Percentiles rank a stretch among this genome's conserved stretches.
Conservation (phyloP, 2,113 vertebrate genomes). For the Chionomys nivalis region DNA sequence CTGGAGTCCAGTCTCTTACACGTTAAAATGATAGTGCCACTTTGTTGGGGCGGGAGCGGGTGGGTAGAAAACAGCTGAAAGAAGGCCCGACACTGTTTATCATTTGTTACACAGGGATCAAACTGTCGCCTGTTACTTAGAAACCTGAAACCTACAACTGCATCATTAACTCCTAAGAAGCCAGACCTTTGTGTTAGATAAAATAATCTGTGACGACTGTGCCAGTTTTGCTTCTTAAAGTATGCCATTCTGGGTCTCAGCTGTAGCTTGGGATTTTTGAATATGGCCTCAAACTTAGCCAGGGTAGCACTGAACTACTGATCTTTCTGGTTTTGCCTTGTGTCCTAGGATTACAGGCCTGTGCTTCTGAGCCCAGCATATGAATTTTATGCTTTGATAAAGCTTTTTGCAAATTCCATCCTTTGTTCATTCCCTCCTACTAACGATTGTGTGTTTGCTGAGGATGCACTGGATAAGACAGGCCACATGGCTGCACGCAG, state of each 20-base stretch:
- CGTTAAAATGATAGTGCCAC: neutral
- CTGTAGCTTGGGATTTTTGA: neutral
- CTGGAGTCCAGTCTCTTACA: neutral
- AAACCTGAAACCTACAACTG: neutral
- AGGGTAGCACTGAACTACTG: neutral
- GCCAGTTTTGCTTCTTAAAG: constrained; percentile 23
- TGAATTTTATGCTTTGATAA: neutral
- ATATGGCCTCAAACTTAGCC: neutral
- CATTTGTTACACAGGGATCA: neutral
- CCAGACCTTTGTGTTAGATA: neutral
- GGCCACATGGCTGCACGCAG: neutral
- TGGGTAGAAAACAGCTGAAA: neutral
- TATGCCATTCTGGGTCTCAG: neutral
- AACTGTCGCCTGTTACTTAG: neutral
- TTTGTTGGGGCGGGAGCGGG: neutral
- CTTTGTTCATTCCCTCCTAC: neutral
- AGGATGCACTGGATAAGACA: neutral
- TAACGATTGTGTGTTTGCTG: neutral
- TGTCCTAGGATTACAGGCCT: neutral
- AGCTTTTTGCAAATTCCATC: neutral
- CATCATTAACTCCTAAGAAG: constrained; percentile 3
- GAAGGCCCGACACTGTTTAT: neutral
- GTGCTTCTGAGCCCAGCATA: neutral
- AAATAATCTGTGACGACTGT: neutral
- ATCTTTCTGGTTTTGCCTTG: neutral